A percentile compares a stretch with the other conserved stretches of the same genome.
phyloP scores from a whole-genome alignment of 1,140 invertebrate species.

The Scaptomyza graminum region DNA sequence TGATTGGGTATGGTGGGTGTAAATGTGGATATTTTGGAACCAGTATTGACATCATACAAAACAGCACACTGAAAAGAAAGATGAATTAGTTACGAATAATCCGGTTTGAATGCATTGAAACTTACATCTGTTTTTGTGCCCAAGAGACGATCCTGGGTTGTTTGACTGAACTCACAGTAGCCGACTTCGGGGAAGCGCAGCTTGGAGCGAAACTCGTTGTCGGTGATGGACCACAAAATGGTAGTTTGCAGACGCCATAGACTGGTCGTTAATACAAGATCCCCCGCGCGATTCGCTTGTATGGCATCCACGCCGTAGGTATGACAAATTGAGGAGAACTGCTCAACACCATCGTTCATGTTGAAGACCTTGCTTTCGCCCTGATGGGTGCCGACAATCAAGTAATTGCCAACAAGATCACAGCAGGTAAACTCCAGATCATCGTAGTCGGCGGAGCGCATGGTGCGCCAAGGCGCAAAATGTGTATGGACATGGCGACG shows the following conservation, averaged over 20 bases:
- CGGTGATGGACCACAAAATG: constrained; percentile 92
- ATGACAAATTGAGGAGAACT: constrained; percentile 91
- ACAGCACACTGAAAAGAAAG: constrained; percentile 85
- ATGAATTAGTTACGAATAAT: constrained; percentile 1
- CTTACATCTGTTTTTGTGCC: constrained; percentile 91
- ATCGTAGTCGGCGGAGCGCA: constrained; percentile 89
- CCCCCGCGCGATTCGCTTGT: constrained; percentile 87
- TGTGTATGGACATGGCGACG: constrained; percentile 93
- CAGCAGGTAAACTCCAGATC: constrained; percentile 92
- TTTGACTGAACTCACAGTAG: constrained; percentile 96
- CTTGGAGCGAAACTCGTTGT: constrained; percentile 88
- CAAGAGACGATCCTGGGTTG: constrained; percentile 92
- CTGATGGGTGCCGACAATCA: constrained; percentile 93
- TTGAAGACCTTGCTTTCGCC: constrained; percentile 96
- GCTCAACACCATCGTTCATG: constrained; percentile 90
- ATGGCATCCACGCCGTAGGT: constrained; percentile 93
- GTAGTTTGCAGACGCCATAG: constrained; percentile 93
- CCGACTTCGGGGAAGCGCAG: constrained; percentile 92
- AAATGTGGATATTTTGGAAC: constrained; percentile 89
- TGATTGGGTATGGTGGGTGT: constrained; percentile 93
- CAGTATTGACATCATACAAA: constrained; percentile 95
- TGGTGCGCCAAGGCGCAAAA: constrained; percentile 94
- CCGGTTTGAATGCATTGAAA: constrained; percentile 58
- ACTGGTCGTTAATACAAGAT: constrained; percentile 93
- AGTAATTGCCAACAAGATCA: constrained; percentile 87